Evolutionary conservation across 2,113 vertebrate species (phyloP).

Genomic region (Calonectris borealis): DNA sequence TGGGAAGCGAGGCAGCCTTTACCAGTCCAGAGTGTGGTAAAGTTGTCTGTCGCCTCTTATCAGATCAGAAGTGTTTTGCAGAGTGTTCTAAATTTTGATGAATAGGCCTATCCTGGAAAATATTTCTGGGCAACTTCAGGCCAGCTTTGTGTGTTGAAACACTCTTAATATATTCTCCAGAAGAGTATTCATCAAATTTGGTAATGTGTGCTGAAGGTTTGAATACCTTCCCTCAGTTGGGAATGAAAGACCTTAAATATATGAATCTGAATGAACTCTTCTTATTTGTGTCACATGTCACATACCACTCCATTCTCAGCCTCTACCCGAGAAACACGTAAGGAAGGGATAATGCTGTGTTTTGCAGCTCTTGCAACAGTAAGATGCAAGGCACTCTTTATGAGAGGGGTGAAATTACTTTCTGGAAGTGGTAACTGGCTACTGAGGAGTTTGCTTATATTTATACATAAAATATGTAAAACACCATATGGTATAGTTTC

Average conservation of each 20-base stretch:
- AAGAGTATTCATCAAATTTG: not conserved
- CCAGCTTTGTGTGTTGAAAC: not conserved
- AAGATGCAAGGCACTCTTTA: not conserved
- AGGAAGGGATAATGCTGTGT: not conserved
- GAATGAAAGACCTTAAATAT: not conserved
- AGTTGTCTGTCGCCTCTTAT: not conserved
- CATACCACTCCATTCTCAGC: not conserved
- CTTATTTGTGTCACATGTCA: not conserved
- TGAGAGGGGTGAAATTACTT: not conserved
- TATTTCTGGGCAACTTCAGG: not conserved
- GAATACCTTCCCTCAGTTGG: not conserved
- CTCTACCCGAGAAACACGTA: fast-evolving
- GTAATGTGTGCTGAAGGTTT: not conserved
- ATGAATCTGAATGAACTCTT: not conserved
- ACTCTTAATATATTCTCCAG: not conserved
- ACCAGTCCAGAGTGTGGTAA: not conserved
- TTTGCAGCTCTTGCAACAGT: not conserved
- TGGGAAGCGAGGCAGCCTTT: not conserved
- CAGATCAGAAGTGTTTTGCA: not conserved
- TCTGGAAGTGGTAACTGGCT: not conserved
- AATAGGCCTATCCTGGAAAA: not conserved
- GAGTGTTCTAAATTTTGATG: not conserved
- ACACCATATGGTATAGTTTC: not conserved
- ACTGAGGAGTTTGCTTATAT: not conserved
- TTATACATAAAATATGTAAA: not conserved